Percentiles rank a stretch among this genome's conserved stretches.
Conservation (phyloP, 2,113 vertebrate genomes). For the Empidonax traillii region DNA sequence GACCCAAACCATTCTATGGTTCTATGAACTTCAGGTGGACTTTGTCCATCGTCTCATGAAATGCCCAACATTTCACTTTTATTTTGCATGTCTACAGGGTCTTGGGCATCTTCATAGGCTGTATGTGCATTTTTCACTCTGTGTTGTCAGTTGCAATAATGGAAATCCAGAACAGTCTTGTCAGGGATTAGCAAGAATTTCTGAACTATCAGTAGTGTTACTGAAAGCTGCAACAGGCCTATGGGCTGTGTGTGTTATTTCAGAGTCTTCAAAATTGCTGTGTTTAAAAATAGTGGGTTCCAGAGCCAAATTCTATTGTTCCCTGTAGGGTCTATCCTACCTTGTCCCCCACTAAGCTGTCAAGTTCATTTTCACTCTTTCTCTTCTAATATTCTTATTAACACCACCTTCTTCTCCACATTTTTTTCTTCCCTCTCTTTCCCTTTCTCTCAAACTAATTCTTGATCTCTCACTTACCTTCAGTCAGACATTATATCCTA, state of each 20-base stretch:
- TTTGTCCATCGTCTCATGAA: not conserved
- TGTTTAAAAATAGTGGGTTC: not conserved
- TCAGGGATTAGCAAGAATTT: not conserved
- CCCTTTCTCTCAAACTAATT: not conserved
- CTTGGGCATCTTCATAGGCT: not conserved
- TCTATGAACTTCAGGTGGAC: not conserved
- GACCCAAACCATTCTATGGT: not conserved
- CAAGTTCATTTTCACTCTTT: not conserved
- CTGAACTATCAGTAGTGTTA: not conserved
- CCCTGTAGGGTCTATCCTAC: not conserved
- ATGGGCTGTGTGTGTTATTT: not conserved
- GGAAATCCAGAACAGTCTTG: not conserved
- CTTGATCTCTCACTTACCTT: not conserved
- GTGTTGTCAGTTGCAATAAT: not conserved
- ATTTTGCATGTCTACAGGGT: not conserved
- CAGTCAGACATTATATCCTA: not conserved
- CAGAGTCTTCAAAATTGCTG: not conserved
- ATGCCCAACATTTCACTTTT: not conserved
- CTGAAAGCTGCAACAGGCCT: not conserved
- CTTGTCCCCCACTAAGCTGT: not conserved
- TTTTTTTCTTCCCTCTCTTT: not conserved
- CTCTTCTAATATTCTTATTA: not conserved
- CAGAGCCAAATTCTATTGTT: not conserved
- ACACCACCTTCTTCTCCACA: not conserved
- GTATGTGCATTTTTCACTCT: not conserved